Conservation (phyloP, 1,140 invertebrate genomes). For the Anastrepha ludens region DNA sequence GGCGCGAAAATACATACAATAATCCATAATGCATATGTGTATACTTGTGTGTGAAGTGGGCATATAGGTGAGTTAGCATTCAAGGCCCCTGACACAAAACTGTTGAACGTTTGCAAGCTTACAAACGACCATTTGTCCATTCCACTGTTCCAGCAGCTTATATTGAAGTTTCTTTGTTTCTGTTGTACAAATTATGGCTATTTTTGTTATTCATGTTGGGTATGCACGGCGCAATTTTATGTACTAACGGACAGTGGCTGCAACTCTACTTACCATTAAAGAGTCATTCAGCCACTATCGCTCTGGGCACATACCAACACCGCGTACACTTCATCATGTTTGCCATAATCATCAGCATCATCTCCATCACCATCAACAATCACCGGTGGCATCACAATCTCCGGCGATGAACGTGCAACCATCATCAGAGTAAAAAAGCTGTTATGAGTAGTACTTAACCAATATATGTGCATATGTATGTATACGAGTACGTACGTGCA, state of each 20-base stretch:
- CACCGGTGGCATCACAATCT: slow-evolving; percentile 11
- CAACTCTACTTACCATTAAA: neutral
- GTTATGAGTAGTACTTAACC: neutral
- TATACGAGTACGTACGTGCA: neutral
- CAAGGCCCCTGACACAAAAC: neutral
- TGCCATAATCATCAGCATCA: slow-evolving; percentile 21
- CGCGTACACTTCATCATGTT: neutral
- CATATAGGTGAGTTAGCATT: neutral
- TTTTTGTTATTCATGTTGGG: neutral
- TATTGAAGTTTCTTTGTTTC: neutral
- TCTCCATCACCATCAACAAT: neutral
- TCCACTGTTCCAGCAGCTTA: neutral
- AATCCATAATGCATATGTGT: too few relatives aligned
- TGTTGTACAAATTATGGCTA: neutral
- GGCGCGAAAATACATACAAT: neutral
- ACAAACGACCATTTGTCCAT: neutral
- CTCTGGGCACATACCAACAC: neutral
- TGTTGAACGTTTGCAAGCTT: neutral
- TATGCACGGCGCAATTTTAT: neutral
- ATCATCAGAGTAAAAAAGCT: neutral
- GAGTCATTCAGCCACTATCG: neutral
- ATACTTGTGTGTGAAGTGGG: neutral
- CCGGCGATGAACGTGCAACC: neutral
- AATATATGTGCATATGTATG: neutral
- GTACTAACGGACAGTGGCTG: neutral